Base-by-base conservation (phyloP, 2,113 vertebrate species). In the Toxotes jaculatrix region DNA sequence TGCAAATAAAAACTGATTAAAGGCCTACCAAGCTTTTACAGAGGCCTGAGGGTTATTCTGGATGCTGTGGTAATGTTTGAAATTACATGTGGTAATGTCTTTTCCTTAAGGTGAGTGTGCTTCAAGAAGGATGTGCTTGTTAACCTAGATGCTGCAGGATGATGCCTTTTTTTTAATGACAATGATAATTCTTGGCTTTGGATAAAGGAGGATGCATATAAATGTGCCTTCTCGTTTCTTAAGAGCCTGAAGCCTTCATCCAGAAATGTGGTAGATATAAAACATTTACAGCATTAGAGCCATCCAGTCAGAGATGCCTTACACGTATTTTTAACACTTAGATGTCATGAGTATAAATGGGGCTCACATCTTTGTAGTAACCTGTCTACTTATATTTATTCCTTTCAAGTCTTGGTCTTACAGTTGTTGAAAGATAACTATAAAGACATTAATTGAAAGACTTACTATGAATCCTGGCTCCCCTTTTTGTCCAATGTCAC, bases 401-500 rank as follows among this genome's bases (percentile, higher is more conserved):
- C 13, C 62, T 73, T 43, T 47, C 38, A 10, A 5, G 7, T 40
- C 2, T 31, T 19, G 3, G 9, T 71, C 14, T 27, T 49, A 21
- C 42, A 47, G 49, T 8, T 4, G 45, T 10, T 12, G 7, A 64
- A 61, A 75, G 40, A 23, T 12, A 73, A 42, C 69, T 1, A 47
- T 61, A 59, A 56, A 79, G 34, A 23, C n/a, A 71, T 43, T 73
- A 1, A 56, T 61, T 21, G 4, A 56, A 34, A 57, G 53, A 57
- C 13, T 80, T 90, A 99, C 98, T 68, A 93, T 96, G 59, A 97
- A 96, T 82, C 98, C 97, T 34, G 90, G 87, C 74, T 92, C 88
- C 74, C 98, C 98, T 89, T 95, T 97, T 88, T 90, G 95, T 59
- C 98, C 98, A 0, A 84, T 73, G 59, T 94, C 94, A 12, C 98